Evolutionary conservation across 2,888 invertebrate genomes (phyloP), one percentile per base, ranked within the genome.

Genomic region (Chalcis sispes): DNA sequence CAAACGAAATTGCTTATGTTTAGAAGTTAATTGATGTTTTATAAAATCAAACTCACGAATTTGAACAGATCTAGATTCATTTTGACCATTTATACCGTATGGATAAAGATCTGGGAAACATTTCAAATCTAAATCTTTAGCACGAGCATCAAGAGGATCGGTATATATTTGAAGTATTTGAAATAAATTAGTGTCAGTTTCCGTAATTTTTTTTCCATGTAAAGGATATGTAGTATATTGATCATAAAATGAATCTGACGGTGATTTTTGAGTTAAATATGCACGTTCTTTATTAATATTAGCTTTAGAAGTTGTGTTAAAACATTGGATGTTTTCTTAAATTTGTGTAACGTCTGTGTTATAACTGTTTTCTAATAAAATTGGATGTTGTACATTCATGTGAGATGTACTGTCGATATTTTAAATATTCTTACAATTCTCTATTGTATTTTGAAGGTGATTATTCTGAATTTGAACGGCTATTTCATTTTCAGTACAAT

Each of bases 1-100:
- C 27, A 80, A 71, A 62, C 83, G 59, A 75, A 82, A 85, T 59
- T 72, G 64, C 32, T 80, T 40, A 73, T 82, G 73, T 36, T 70
- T 72, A 10, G 82, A 83, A 72, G 75, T 79, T 23, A 82, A 46
- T 48, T 75, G 67, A 29, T 36, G 27, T 79, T 81, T 82, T 20
- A 52, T 32, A 32, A 58, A 58, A 58, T 58, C 58, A 58, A 15
- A 58, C 27, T 58, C 58, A 29, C 29, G 27, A 5, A 58, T 29
- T 58, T 15, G 5, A 5, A n/a, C 32, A 4, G n/a, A n/a, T 58
- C 13, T 61, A 5, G 69, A 42, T 54, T 72, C 36, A 40, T 48
- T 65, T 67, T 82, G 83, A 15, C 81, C 80, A 58, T 78, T 71
- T 10, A 52, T 65, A 13, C 81, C 80, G 56, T 77, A 76, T 1